phyloP scores from a whole-genome alignment of 2,113 vertebrate species.

The Leucoraja erinaceus region DNA sequence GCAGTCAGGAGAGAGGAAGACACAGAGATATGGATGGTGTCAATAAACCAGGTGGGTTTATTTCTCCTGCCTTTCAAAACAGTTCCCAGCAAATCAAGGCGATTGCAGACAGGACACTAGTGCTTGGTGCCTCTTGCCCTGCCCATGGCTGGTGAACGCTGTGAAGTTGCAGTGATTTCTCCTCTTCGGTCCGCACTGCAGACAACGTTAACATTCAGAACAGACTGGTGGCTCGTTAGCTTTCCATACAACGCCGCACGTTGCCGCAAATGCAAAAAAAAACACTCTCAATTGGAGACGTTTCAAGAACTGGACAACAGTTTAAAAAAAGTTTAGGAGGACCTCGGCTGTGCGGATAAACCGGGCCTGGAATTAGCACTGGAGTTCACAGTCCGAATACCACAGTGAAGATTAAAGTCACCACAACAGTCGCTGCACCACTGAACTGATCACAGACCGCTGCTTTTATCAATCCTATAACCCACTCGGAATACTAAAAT shows the following conservation, averaged over 20 bases:
- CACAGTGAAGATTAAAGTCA: neutral
- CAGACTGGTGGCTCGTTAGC: neutral
- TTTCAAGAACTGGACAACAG: too few species aligned
- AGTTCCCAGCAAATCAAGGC: neutral
- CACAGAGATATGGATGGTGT: too few species aligned
- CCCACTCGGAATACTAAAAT: too few species aligned
- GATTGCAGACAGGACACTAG: neutral
- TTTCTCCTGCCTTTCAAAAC: neutral
- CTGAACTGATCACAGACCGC: neutral
- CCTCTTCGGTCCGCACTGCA: neutral
- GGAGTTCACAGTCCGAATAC: neutral
- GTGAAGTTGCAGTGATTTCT: neutral
- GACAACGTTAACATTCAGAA: neutral
- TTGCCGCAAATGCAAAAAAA: neutral
- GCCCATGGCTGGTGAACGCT: neutral
- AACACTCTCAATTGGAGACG: neutral
- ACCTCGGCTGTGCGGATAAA: neutral
- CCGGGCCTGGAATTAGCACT: neutral
- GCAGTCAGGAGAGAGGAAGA: too few species aligned
- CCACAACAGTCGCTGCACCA: neutral
- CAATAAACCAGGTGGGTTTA: too few species aligned
- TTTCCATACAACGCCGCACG: neutral
- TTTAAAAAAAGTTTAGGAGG: neutral
- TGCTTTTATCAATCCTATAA: too few species aligned
- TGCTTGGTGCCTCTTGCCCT: neutral